Conservation (phyloP, 2,797 vertebrate genomes). For the Scomberomorus guttatus region DNA sequence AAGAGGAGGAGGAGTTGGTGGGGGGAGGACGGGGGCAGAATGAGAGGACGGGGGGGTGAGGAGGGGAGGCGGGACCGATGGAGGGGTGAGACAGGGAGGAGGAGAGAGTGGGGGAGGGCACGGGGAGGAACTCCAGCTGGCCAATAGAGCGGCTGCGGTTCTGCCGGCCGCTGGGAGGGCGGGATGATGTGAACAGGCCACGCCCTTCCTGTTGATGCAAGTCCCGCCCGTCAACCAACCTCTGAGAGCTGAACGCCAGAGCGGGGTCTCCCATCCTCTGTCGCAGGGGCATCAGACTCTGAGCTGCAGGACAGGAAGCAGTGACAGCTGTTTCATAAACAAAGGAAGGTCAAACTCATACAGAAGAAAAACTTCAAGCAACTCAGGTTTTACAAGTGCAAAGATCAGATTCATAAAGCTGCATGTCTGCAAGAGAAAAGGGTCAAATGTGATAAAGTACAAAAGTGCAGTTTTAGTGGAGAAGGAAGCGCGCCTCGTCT, state of each 20-base stretch:
- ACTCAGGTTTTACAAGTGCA: neutral
- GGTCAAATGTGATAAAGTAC: neutral
- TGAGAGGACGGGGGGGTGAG: constrained; percentile 23
- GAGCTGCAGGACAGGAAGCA: constrained; percentile 79
- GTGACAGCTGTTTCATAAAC: neutral
- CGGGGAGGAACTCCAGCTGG: constrained; percentile 83
- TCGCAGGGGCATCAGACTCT: constrained; percentile 88
- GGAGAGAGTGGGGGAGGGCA: constrained; percentile 70
- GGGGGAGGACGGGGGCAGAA: constrained; percentile 46
- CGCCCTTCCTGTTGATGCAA: constrained; percentile 61
- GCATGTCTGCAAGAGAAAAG: neutral
- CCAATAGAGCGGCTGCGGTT: constrained; percentile 89
- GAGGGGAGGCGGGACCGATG: constrained; percentile 36
- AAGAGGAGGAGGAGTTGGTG: neutral
- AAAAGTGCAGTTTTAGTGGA: neutral
- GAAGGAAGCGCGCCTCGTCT: no score
- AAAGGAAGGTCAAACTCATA: no score
- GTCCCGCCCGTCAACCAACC: constrained; percentile 91
- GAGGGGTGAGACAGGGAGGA: constrained; percentile 81
- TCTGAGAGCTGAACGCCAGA: constrained; percentile 89
- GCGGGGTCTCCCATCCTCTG: constrained; percentile 89
- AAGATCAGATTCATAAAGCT: neutral
- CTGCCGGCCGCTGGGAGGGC: constrained; percentile 80
- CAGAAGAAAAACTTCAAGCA: neutral
- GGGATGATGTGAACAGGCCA: constrained; percentile 16